phyloP scores from a whole-genome alignment of 1,140 invertebrate species.

The Brachionus paranguensis region DNA sequence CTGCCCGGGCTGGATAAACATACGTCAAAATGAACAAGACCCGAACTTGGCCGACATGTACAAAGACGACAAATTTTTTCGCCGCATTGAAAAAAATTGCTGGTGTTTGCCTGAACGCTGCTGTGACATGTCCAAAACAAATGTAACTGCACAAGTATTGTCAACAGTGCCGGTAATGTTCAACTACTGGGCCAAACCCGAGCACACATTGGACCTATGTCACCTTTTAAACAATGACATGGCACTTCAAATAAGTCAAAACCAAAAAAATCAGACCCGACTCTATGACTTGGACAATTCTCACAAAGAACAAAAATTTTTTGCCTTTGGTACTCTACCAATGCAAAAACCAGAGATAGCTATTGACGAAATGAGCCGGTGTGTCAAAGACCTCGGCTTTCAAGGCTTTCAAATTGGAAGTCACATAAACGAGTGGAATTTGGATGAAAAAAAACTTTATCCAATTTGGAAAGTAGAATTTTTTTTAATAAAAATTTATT shows the following conservation, averaged over 20 bases:
- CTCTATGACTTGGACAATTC: not conserved
- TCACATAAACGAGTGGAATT: constrained; percentile 62
- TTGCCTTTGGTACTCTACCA: constrained; percentile 62
- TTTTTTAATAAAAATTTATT: constrained; percentile 1
- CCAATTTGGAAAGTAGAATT: constrained; percentile 59
- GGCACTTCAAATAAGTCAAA: constrained; percentile 53
- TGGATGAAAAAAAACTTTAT: constrained; percentile 59
- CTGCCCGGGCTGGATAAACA: constrained; percentile 60
- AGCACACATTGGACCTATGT: constrained; percentile 58
- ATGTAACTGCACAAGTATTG: constrained; percentile 60
- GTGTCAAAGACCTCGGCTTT: constrained; percentile 58
- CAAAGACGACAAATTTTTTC: constrained; percentile 61
- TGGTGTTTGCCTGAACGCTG: constrained; percentile 57
- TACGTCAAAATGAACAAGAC: constrained; percentile 54
- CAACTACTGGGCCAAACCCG: constrained; percentile 63
- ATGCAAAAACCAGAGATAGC: constrained; percentile 61
- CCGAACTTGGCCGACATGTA: constrained; percentile 57
- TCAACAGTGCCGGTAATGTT: constrained; percentile 67
- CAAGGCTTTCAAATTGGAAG: constrained; percentile 62
- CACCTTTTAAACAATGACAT: constrained; percentile 61
- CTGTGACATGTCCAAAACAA: constrained; percentile 52
- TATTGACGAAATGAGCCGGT: constrained; percentile 59
- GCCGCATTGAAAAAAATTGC: constrained; percentile 60
- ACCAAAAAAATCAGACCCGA: constrained; percentile 51
- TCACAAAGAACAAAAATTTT: constrained; percentile 47